Conservation (phyloP, 2,888 invertebrate species). For the Polydesmus complanatus region DNA sequence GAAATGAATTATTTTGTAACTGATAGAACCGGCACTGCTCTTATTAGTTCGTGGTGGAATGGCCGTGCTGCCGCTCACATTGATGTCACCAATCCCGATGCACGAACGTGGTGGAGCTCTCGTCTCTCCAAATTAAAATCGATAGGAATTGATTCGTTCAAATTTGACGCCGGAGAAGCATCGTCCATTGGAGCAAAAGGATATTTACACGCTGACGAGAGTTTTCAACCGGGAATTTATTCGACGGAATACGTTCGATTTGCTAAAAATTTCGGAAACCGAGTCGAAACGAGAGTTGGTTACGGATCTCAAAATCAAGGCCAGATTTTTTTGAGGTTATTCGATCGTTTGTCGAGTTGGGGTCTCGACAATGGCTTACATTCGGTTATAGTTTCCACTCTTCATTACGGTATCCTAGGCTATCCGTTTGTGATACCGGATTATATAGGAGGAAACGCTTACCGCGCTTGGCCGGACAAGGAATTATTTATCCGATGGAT, state of each 20-base stretch:
- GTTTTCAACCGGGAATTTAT: constrained; percentile 25
- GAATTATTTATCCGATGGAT: constrained; percentile 58
- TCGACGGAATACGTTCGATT: constrained; percentile 23
- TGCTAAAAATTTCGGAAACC: constrained; percentile 34
- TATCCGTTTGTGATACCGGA: constrained; percentile 63
- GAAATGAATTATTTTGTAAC: constrained; percentile 35
- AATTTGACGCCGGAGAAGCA: constrained; percentile 69
- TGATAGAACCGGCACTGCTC: constrained; percentile 25
- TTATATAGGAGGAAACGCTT: constrained; percentile 47
- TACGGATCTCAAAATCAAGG: constrained; percentile 51
- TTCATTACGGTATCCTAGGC: constrained; percentile 46
- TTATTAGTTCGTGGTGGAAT: constrained; percentile 38
- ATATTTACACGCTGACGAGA: constrained; percentile 20
- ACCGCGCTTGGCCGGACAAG: constrained; percentile 31
- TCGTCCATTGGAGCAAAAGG: constrained; percentile 47
- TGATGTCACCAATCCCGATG: constrained; percentile 57
- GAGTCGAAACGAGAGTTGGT: constrained; percentile 56
- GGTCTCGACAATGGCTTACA: constrained; percentile 53
- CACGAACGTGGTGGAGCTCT: constrained; percentile 37
- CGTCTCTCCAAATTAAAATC: constrained; percentile 38
- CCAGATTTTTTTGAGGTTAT: constrained; percentile 58
- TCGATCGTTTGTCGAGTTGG: constrained; percentile 56
- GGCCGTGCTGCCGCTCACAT: constrained; percentile 41
- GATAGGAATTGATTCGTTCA: constrained; percentile 56
- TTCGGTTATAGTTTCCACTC: constrained; percentile 54